A percentile compares a stretch with the other conserved stretches of the same genome.
Conservation (phyloP, 2,113 vertebrate species). For the Leptobrachium ailaonicum region DNA sequence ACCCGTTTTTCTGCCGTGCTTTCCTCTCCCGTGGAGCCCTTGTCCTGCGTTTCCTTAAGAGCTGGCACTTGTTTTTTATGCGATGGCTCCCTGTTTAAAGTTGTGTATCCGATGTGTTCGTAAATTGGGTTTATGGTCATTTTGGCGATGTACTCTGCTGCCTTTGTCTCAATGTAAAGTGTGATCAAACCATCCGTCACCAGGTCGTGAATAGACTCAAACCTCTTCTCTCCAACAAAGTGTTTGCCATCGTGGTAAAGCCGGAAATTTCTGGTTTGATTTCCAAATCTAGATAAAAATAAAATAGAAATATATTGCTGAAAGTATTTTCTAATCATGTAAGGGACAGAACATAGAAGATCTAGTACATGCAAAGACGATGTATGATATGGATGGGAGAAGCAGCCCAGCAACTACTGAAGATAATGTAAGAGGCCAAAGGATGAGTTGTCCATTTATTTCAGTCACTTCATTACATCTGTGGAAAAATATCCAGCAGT, state of each 20-base stretch:
- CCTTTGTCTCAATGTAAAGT: conserved; percentile 86
- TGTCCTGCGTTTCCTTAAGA: conserved; percentile 79
- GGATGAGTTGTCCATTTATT: conserved; percentile 59
- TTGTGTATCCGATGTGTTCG: conserved; percentile 89
- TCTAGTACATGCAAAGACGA: conserved; percentile 53
- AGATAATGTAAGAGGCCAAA: conserved; percentile 57
- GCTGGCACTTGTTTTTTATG: conserved; percentile 83
- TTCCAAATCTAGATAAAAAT: conserved; percentile 82
- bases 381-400: conserved; percentile 55
- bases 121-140: conserved; percentile 89
- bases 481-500: conserved; percentile 59
- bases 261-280: conserved; percentile 85
- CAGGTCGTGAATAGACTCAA: conserved; percentile 86
- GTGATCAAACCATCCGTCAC: conserved; percentile 88
- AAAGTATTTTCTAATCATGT: conserved; percentile 64
- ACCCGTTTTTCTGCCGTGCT: conserved; percentile 87
- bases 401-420: conserved; percentile 53
- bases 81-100: conserved; percentile 91
- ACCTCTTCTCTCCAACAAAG: conserved; percentile 85
- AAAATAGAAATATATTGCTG: conserved; percentile 63
- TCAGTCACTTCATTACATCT: conserved; percentile 55
- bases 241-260: conserved; percentile 86
- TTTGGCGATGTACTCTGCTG: conserved; percentile 85
- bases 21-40: conserved; percentile 77
- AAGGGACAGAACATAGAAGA: conserved; percentile 52